Percentiles rank a stretch among this genome's conserved stretches.
phyloP scores from a whole-genome alignment of 2,797 vertebrate species.

The Vultur gryphus region DNA sequence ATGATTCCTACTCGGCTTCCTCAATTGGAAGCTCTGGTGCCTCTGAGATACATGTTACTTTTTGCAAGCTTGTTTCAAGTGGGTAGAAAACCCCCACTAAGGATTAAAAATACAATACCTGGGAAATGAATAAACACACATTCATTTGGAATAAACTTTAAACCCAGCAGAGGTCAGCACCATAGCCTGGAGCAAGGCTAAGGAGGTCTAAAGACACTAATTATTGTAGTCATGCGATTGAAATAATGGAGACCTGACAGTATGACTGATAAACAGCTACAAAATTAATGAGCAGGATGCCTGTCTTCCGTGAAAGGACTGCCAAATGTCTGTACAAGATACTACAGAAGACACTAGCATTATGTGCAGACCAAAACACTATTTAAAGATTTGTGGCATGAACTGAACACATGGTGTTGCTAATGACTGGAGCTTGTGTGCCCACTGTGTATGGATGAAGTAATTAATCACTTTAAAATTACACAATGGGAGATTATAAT shows the following conservation, averaged over 20 bases:
- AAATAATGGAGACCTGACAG: neutral
- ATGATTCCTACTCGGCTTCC: neutral
- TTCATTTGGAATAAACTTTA: neutral
- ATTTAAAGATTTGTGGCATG: slow-evolving; percentile 12
- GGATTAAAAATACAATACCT: neutral
- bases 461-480: slow-evolving; percentile 35
- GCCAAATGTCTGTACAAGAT: neutral
- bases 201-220: slow-evolving; percentile 2
- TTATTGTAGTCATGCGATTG: slow-evolving; percentile 6
- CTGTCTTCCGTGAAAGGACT: neutral
- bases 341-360: neutral
- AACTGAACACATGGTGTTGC: neutral
- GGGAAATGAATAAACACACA: neutral
- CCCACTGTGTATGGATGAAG: neutral
- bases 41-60: neutral
- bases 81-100: neutral
- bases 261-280: slow-evolving; percentile 12
- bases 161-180: neutral
- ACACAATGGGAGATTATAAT: neutral
- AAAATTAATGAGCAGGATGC: slow-evolving; percentile 25
- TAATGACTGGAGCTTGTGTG: slow-evolving; percentile 1
- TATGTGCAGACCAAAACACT: neutral
- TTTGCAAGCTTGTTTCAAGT: neutral
- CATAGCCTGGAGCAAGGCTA: neutral
- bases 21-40: neutral